Base-by-base conservation (phyloP, 2,888 invertebrate species). In the Lasioglossum vierecki region DNA sequence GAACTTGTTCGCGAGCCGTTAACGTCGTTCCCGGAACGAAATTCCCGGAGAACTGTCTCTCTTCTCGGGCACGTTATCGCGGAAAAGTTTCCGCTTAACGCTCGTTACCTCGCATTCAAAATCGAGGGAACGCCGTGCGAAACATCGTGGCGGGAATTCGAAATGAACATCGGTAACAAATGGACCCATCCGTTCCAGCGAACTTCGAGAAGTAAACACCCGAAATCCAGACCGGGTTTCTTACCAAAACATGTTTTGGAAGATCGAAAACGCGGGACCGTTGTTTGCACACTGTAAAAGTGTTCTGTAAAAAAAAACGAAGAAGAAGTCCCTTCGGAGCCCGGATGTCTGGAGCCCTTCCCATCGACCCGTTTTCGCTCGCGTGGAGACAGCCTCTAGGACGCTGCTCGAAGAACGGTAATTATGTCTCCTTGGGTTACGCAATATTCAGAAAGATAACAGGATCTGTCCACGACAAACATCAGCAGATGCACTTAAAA, bases 341-440 rank as follows among this genome's bases (percentile, higher is more conserved):
- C 60, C 60, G 60, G 15, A 89, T 68, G 93, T 93, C 93, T 93
- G 93, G 93, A 92, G 92, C 92, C 92, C 74, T 68, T 22, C 80
- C 81, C 87, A 92, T 92, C 93, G 93, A 93, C 89, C 92, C 85
- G 76, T 6, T 77, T 68, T 71, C 46, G 57, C 46, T 60, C 57
- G 13, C 30, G 41, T 39, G 46, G 13, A 8, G 41, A 63, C 66
- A 39, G 11, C 66, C 39, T 44, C 49, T 22, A 60, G 77, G 68
- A 35, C 13, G 15, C 11, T 26, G 57, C 26, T 60, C n/a, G 30
- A 13, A 26, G 30, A 26, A 30, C 15, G 30, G 30, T 30, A 30
- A 66, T 66, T 35, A 53, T 9, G 53, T 53, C 53, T 53, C 22
- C 22, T 53, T 22, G 53, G 53, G 8, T 53, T 53, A 53, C 53